These are phyloP conservation scores for Gymnoscopelus microlampas DNA, from an alignment of 2,797 vertebrate species.

Conservation along the genomic window DNA sequence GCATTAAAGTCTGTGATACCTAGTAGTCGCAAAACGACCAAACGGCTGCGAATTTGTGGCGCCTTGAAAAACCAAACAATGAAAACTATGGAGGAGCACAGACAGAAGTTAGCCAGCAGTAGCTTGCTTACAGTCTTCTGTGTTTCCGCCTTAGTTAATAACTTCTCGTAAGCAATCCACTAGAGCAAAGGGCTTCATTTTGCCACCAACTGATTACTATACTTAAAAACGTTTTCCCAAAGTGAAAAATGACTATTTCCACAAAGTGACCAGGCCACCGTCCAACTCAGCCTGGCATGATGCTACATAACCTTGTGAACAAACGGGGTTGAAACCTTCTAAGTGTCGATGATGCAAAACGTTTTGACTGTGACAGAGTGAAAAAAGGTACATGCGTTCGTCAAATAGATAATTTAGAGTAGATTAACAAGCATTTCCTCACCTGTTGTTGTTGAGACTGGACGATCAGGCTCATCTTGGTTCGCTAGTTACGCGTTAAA, in stretches of 20 bases:
- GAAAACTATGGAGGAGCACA: background rate
- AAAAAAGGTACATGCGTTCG: no score
- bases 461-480: conserved; percentile 72
- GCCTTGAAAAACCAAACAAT: conserved; percentile 55
- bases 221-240: background rate
- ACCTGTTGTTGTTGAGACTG: conserved; percentile 71
- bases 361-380: no score
- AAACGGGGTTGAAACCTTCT: no score
- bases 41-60: conserved; percentile 23
- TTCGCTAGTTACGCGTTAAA: conserved; percentile 23
- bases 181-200: background rate
- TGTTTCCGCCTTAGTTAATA: background rate
- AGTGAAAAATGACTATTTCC: background rate
- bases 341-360: no score
- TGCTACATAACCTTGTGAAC: conserved; percentile 28
- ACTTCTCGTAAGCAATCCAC: background rate
- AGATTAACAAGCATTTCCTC: conserved; percentile 7
- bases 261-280: conserved; percentile 16
- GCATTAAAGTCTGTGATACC: background rate
- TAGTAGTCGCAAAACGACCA: background rate
- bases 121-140: background rate
- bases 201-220: background rate
- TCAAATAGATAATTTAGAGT: background rate
- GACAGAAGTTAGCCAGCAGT: background rate
- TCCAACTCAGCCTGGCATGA: conserved; percentile 22